Evolutionary conservation across 2,888 invertebrate species (phyloP), one percentile per base, ranked within the genome.

Genomic region (Dioctria rufipes): DNA sequence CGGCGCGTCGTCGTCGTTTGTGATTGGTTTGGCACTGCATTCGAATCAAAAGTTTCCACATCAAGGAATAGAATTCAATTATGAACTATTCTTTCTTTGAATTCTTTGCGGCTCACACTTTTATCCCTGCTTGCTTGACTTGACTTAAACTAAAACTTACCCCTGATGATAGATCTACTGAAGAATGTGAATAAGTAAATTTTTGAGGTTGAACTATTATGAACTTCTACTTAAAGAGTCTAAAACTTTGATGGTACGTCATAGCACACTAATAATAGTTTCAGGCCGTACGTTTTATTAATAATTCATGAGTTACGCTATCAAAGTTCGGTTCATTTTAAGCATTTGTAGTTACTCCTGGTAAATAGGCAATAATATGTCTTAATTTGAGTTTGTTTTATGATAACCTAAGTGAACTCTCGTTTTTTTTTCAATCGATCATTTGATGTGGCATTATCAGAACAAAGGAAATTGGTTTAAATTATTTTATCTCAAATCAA

Each of bases 201-300:
- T 67, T 67, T 67, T 11, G 13, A 67, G 25, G 67, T 67, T 67
- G 13, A 67, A 67, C 67, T 67, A 67, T 67, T 67, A 67, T 46
- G 67, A 67, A 25, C 67, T 25, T 46, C 9, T 6, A 43, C 49
- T 25, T 43, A 67, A 25, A 25, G 25, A 9, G 9, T 46, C 9
- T 43, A 67, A 67, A 67, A 25, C 13, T 67, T 49, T 67, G 67
- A 67, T 46, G 46, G 46, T 43, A 46, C 43, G 43, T 43, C 49
- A 46, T 67, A 46, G 43, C 25, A 67, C 46, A 43, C 25, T 43
- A 67, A 67, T 25, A 25, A 13, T n/a, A 11, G 8, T 46, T 13
- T 5, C 42, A 43, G 43, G 49, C 6, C 6, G 66, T 5, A 60
- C 67, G 46, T 46, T n/a, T 6, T 46, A 67, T 67, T 67, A 67